Evolutionary conservation across 64 coral and sea anemone species (phyloP), one percentile per base, ranked within the genome.

Genomic region (Montipora sp.): DNA sequence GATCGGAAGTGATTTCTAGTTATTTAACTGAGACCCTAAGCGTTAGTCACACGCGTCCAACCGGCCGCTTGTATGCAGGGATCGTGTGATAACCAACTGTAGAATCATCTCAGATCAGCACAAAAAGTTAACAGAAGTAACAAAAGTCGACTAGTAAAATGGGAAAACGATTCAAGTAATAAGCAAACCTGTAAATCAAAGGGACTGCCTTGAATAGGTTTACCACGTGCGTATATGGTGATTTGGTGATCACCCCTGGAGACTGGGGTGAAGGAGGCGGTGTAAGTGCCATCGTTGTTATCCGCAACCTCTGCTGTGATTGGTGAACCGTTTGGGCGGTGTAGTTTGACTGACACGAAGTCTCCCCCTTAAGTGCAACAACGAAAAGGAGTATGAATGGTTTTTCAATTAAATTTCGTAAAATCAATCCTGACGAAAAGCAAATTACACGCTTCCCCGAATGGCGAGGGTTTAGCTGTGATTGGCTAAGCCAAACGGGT

Each of bases 211-310:
- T 94, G 88, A 75, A 98, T 98, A 7, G 92, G 92, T 77, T 98
- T 98, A 9, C 92, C 95, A 15, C 92, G 93, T 19, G 94, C 49
- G 51, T 90, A 80, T 2, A 98, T 89, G 3, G 89, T 98, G 51
- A 98, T 90, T 77, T 98, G 77, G 47, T 94, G 92, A 78, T 98
- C 95, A 16, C 95, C 95, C 75, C 94, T 98, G 13, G 80, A 53
- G 8, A 60, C 50, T 19, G 95, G 95, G 19, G 73, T 94, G 23
- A 89, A 98, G 19, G 58, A 83, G 1, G 73, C 89, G 2, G 89
- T 92, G 48, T 98, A 98, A 22, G 92, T 98, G 43, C 95, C 89
- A 51, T 98, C 89, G 3, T 89, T 72, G 19, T 98, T 98, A 14
- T 98, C 92, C 13, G 49, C 78, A 7, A 98, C 84, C 20, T 92